Base-by-base conservation (phyloP, 1,140 invertebrate species). In the Heliconius himera region DNA sequence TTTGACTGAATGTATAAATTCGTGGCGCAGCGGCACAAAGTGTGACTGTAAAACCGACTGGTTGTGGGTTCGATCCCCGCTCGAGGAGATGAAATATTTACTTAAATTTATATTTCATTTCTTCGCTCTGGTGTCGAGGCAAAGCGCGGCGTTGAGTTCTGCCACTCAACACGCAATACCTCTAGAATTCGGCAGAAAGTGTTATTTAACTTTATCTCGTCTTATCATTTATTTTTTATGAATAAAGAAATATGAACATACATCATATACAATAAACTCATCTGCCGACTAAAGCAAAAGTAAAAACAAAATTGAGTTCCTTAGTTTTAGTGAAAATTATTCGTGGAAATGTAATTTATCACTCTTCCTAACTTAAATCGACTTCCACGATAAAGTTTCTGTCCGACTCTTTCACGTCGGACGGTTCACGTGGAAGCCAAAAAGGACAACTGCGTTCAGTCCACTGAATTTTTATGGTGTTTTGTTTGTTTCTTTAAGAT, bases 281-380 rank as follows among this genome's bases (percentile, higher is more conserved):
- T 72, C 33, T 41, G 6, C 22, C 70, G 6, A 18, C 8, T 70
- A 38, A 36, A n/a, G n/a, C 33, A n/a, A n/a, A 26, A 66, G 11
- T 26, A 66, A 29, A 77, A 72, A 71, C n/a, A 77, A n/a, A n/a
- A 1, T 26, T 77, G 2, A 8, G 8, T 71, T 1, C 70, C 46
- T 77, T 72, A 70, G 26, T 71, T 77, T 78, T 74, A 56, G 49
- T 60, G n/a, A 78, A 73, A 46, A 78, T 71, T 79, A 85, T 83
- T 83, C 78, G 81, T 73, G 74, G 74, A 81, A 88, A 90, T 83
- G 82, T 85, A 88, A 90, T 90, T 90, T 90, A 83, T 85, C 84
- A 84, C 85, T 88, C 83, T 84, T 85, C 81, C 81, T 90, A 93
- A 91, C 88, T 93, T 90, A 90, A 92, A 93, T 92, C 87, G 90